phyloP scores from a whole-genome alignment of 2,888 invertebrate genomes.

The Opisthograptis luteolata region DNA sequence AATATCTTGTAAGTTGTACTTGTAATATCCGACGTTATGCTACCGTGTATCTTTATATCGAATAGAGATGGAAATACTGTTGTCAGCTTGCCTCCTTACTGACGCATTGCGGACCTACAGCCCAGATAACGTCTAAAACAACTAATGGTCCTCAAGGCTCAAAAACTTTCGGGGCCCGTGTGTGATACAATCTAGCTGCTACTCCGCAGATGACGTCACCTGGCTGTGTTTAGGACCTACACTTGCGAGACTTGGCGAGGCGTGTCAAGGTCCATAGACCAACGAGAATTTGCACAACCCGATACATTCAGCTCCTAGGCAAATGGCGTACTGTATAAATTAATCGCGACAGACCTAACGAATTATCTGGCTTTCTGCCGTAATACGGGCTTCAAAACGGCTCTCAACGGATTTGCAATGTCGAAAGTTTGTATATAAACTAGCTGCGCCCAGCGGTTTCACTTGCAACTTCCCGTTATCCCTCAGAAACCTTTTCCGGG shows the following conservation, averaged over 20 bases:
- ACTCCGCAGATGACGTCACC: conserved; percentile 13
- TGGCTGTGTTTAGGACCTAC: conserved; percentile 41
- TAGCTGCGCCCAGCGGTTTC: too few species aligned
- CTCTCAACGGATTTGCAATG: too few species aligned
- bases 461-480: too few species aligned
- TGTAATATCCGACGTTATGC: too few species aligned
- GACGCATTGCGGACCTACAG: conserved; percentile 20
- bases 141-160: conserved; percentile 37
- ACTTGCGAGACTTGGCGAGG: conserved; percentile 43
- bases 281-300: conserved; percentile 54
- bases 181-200: conserved; percentile 40
- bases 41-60: too few species aligned
- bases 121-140: conserved; percentile 24
- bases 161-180: conserved; percentile 30
- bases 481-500: too few species aligned
- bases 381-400: too few species aligned
- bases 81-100: conserved; percentile 3
- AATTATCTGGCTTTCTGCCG: too few species aligned
- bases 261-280: conserved; percentile 57
- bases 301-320: conserved; percentile 25
- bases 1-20: too few species aligned
- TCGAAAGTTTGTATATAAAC: too few species aligned
- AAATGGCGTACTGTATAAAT: conserved; percentile 15
- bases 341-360: not conserved
- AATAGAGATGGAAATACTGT: too few species aligned